Percentiles rank a stretch among this genome's conserved stretches.
These are phyloP conservation scores for Thera obeliscata DNA, from an alignment of 2,888 invertebrate species.

Conservation along the genomic window DNA sequence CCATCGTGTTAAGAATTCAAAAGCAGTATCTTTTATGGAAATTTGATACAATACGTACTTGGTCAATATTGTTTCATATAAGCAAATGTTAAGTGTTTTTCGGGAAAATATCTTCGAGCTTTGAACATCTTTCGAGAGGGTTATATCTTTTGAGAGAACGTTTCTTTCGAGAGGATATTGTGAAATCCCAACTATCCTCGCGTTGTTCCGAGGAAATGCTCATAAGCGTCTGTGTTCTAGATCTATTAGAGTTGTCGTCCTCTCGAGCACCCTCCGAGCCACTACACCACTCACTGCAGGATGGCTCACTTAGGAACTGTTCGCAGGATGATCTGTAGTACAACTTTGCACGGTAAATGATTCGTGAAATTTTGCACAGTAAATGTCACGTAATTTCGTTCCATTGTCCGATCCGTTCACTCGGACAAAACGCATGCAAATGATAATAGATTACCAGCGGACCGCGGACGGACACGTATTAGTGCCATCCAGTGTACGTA, in stretches of 20 bases:
- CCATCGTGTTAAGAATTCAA: too few species aligned
- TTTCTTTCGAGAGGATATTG: neutral
- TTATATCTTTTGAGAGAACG: neutral
- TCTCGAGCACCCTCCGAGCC: neutral
- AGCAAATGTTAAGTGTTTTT: neutral
- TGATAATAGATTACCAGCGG: conserved; percentile 14
- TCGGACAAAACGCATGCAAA: conserved; percentile 17
- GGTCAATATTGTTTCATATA: neutral
- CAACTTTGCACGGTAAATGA: conserved; percentile 11
- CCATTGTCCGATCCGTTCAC: conserved; percentile 12
- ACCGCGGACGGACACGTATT: conserved; percentile 10
- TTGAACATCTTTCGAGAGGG: too few species aligned
- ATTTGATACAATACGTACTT: too few species aligned
- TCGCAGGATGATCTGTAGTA: too few species aligned
- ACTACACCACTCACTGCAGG: neutral
- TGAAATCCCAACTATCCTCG: neutral
- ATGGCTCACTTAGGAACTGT: neutral
- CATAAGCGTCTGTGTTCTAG: neutral
- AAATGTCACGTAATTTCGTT: conserved; percentile 7
- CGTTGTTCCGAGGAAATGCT: conserved; percentile 1
- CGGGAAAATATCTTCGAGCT: too few species aligned
- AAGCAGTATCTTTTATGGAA: too few species aligned
- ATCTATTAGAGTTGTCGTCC: neutral
- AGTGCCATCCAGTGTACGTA: neutral
- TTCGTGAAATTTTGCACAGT: conserved; percentile 6